phyloP scores from a whole-genome alignment of 2,888 invertebrate species.

The Elmis aenea region DNA sequence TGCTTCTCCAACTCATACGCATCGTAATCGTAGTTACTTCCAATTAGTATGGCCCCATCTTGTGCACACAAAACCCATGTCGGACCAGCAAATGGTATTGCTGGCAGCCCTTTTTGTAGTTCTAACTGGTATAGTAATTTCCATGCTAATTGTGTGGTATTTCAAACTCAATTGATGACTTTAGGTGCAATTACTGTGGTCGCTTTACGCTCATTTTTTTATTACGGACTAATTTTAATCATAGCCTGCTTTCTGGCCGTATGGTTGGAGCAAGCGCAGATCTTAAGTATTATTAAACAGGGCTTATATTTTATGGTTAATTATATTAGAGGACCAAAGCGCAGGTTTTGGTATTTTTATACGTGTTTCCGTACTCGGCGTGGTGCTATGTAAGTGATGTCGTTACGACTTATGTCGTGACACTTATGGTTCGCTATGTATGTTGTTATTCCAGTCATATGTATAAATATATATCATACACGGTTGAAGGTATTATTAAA shows the following conservation, averaged over 20 bases:
- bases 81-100: slow-evolving; percentile 57
- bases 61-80: slow-evolving; percentile 40
- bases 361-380: slow-evolving; percentile 45
- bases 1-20: slow-evolving; percentile 26
- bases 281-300: slow-evolving; percentile 45
- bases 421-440: slow-evolving; percentile 30
- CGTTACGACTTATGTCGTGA: slow-evolving; percentile 23
- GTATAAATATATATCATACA: slow-evolving; percentile 34
- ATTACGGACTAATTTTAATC: slow-evolving; percentile 19
- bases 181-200: slow-evolving; percentile 32
- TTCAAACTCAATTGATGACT: slow-evolving; percentile 21
- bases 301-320: slow-evolving; percentile 39
- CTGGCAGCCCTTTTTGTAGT: slow-evolving; percentile 44
- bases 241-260: slow-evolving; percentile 19
- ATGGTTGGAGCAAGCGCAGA: slow-evolving; percentile 21
- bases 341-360: slow-evolving; percentile 45
- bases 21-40: slow-evolving; percentile 22
- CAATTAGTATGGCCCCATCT: slow-evolving; percentile 21
- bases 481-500: slow-evolving; percentile 44
- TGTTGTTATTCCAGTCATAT: slow-evolving; percentile 45
- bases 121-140: slow-evolving; percentile 37
- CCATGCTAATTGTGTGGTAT: slow-evolving; percentile 32
- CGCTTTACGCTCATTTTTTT: slow-evolving; percentile 25
- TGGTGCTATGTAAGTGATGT: slow-evolving; percentile 44
- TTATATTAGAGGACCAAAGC: slow-evolving; percentile 44